phyloP scores from a whole-genome alignment of 53 echinoderm and acorn worm genomes.

The Astropecten irregularis region DNA sequence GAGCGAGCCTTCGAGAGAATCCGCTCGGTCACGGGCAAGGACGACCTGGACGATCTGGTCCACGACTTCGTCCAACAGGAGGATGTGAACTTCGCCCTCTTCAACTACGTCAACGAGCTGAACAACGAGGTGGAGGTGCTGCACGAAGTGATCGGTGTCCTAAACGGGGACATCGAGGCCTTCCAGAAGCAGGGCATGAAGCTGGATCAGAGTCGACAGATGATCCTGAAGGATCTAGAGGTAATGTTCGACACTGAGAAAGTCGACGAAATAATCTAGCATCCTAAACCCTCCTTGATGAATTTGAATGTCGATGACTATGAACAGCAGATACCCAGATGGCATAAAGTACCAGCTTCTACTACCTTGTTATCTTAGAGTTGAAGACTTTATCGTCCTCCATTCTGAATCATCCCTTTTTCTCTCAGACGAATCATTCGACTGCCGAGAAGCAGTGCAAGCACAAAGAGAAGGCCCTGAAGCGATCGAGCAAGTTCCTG shows the following conservation, averaged over 20 bases:
- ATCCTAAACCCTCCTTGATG: background rate
- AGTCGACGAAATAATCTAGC: background rate
- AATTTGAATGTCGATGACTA: background rate
- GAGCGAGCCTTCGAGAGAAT: constrained; percentile 70
- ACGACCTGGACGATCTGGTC: constrained; percentile 80
- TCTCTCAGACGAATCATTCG: constrained; percentile 55
- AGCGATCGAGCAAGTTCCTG: constrained; percentile 66
- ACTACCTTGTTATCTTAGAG: too few species aligned
- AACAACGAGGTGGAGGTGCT: constrained; percentile 83
- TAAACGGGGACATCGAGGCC: constrained; percentile 64
- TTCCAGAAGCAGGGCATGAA: constrained; percentile 87
- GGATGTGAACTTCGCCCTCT: constrained; percentile 92
- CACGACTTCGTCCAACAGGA: constrained; percentile 84
- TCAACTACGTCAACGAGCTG: constrained; percentile 97
- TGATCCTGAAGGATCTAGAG: constrained; percentile 84
- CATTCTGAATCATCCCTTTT: too few species aligned
- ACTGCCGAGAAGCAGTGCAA: constrained; percentile 46
- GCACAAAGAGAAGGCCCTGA: constrained; percentile 54
- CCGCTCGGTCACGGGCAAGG: constrained; percentile 32
- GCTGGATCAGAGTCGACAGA: constrained; percentile 69
- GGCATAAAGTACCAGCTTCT: too few species aligned
- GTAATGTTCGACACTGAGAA: constrained; percentile 36
- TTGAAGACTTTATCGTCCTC: too few species aligned
- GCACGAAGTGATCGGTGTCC: constrained; percentile 72
- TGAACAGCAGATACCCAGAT: too few species aligned